Evolutionary conservation across 2,888 invertebrate species (phyloP), one percentile per base, ranked within the genome.

Genomic region (Neelides folsomi): DNA sequence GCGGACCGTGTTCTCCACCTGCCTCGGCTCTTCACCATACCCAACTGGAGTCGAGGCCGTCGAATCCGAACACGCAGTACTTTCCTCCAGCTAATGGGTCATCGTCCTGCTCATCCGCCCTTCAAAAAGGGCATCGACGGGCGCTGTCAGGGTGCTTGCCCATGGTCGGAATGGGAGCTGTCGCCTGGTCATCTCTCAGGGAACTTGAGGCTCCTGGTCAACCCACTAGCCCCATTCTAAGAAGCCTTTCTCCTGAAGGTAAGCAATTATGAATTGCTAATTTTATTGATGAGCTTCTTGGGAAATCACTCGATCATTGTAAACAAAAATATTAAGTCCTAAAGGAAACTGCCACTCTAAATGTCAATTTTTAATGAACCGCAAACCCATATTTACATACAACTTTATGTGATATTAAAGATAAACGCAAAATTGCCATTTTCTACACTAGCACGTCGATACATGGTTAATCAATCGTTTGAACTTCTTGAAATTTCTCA

Each of bases 121-220:
- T 60, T 38, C 54, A 59, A 46, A 60, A 60, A 37, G 52, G 61
- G 49, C 61, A 61, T 34, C 49, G 61, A 39, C 38, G 61, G 49
- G 57, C 59, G 36, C 47, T 61, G 27, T 59, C 61, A n/a, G 63
- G 65, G 42, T 63, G 63, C 50, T 51, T 65, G 40, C 65, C 65
- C 7, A 63, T 62, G 56, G 60, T 60, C 2, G 63, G 61, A 1
- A 60, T 65, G 61, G 65, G 65, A 4, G 62, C 60, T 9, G 60
- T 65, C 36, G 65, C 65, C 3, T 65, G 65, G 65, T 63, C 65
- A 7, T 62, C 62, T 13, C 55, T 65, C 8, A 43, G 65, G 18
- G 65, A 65, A 19, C 48, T 65, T n/a, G 62, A 64, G 37, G 19
- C 44, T 4, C 19, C 53, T 16, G 36, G 47, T 12, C 44, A 47